phyloP scores from a whole-genome alignment of 1,140 invertebrate species.

The Eulimnadia texana region DNA sequence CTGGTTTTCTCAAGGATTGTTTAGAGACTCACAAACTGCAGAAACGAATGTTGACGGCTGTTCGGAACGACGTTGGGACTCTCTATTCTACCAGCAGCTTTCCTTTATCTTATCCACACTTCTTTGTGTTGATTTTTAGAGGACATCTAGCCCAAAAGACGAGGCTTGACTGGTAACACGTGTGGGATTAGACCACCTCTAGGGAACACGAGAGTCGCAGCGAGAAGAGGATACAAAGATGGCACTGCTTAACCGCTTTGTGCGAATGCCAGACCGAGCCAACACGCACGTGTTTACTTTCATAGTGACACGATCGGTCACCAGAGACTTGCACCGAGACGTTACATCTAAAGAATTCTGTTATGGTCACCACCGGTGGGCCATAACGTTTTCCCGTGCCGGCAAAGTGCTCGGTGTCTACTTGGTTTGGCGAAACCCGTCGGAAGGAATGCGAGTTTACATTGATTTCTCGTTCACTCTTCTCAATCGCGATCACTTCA shows the following conservation, averaged over 20 bases:
- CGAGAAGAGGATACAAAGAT: no score
- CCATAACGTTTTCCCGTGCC: conserved; percentile 63
- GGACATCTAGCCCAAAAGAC: no score
- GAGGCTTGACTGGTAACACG: no score
- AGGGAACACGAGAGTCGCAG: no score
- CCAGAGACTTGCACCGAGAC: conserved; percentile 60
- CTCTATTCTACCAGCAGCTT: no score
- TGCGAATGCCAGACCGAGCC: conserved; percentile 63
- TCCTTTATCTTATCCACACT: no score
- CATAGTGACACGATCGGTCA: conserved; percentile 62
- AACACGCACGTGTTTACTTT: conserved; percentile 75
- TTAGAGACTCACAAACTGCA: no score
- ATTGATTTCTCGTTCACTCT: conserved; percentile 73
- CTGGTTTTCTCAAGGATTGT: no score
- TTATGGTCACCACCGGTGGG: conserved; percentile 74
- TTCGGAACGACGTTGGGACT: no score
- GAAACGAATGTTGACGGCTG: no score
- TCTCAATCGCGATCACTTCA: conserved; percentile 71
- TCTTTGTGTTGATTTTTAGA: no score
- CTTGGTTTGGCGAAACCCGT: conserved; percentile 30
- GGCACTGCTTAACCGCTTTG: conserved; percentile 71
- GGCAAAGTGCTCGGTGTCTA: conserved; percentile 68
- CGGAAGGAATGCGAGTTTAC: conserved; percentile 48
- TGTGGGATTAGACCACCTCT: no score
- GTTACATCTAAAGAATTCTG: conserved; percentile 70